Conservation (phyloP, 2,113 vertebrate species). For the Chionis minor region DNA sequence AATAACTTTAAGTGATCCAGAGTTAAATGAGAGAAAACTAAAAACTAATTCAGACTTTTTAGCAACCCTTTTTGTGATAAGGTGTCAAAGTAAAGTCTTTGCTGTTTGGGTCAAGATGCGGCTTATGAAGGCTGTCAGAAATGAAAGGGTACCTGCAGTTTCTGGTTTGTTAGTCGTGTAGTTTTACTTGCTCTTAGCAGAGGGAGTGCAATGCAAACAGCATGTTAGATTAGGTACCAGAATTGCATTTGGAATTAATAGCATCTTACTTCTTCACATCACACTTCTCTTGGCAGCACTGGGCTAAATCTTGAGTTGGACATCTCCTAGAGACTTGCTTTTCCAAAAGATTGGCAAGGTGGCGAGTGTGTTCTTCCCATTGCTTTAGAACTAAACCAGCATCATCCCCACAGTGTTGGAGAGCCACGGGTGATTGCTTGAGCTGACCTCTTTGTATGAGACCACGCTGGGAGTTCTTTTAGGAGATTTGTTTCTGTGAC, state of each 20-base stretch:
- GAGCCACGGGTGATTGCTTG: not conserved
- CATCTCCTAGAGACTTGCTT: not conserved
- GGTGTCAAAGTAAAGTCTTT: not conserved
- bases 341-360: not conserved
- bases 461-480: not conserved
- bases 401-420: not conserved
- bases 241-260: not conserved
- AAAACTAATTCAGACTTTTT: not conserved
- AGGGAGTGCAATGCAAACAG: not conserved
- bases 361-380: not conserved
- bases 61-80: not conserved
- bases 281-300: not conserved
- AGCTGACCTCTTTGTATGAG: not conserved
- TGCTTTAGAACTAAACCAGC: not conserved
- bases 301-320: not conserved
- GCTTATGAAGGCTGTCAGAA: not conserved
- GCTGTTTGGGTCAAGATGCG: not conserved
- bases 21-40: not conserved
- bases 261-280: not conserved
- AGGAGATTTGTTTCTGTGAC: not conserved
- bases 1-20: not conserved
- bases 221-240: not conserved
- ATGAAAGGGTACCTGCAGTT: not conserved
- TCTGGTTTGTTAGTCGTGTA: not conserved
- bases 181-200: not conserved